Evolutionary conservation across 2,113 vertebrate species (phyloP), one percentile per base, ranked within the genome.

Genomic region (Diadophis punctatus): DNA sequence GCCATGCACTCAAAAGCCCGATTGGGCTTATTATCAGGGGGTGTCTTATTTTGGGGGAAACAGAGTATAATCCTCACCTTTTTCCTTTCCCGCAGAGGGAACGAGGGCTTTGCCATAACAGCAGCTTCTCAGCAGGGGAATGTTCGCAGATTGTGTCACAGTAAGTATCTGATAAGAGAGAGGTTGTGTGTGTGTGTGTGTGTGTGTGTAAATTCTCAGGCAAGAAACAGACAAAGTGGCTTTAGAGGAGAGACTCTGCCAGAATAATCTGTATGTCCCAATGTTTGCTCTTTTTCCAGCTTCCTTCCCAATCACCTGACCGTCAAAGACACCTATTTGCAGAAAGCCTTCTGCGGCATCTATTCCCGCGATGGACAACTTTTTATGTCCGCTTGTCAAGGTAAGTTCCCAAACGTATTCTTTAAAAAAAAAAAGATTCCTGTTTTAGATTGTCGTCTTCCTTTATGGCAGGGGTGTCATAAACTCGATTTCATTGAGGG

Each of bases 311-410:
- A 99, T 95, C 96, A 98, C 88, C 97, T 99, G 80, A 96, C 96
- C 86, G 98, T 98, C 96, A 98, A 97, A 74, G 98, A 99, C 93
- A 98, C 96, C 3, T 99, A 98, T 95, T 97, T 98, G 89, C 98
- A 99, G 98, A 99, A 99, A 97, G 98, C 98, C 46, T 99, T 99
- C 97, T 99, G 98, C 92, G 98, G 98, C 4, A 97, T 99, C 90
- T 99, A 98, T 96, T 98, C 98, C 60, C 97, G 97, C 86, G 97
- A 99, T 94, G 98, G 98, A 93, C 96, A 98, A 87, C 97, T 98
- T 96, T 99, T 99, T 96, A 98, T 99, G 91, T 98, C 98, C 3
- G 98, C 98, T 94, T 99, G 98, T 95, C 98, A 99, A 98, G 98
- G 98, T 99, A 97, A 96, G 96, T 95, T 43, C 48, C 0, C 48